Percentiles rank a stretch among this genome's conserved stretches.
These are phyloP conservation scores for Percopsis transmontana DNA, from an alignment of 2,113 vertebrate genomes.

Conservation along the genomic window DNA sequence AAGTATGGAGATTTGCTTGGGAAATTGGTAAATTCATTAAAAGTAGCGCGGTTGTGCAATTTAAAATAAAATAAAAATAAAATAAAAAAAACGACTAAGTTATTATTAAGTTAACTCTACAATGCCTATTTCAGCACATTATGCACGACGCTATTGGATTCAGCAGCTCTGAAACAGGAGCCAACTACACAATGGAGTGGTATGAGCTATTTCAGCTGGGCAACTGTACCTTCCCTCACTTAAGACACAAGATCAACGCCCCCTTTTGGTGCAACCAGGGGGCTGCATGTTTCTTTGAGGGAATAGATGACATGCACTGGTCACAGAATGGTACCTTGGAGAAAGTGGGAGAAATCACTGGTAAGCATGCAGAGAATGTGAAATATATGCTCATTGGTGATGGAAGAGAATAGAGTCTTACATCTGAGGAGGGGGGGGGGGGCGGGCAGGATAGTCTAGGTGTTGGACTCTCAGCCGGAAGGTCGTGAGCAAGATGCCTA, in stretches of 20 bases:
- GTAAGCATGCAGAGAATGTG: slow-evolving; percentile 65
- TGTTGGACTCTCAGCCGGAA: too few species aligned
- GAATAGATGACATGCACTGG: slow-evolving; percentile 94
- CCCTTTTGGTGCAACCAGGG: slow-evolving; percentile 99
- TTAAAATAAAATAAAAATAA: not conserved
- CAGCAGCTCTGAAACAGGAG: slow-evolving; percentile 79
- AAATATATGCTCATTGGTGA: not conserved
- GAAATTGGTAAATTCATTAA: slow-evolving; percentile 82
- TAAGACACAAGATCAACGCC: slow-evolving; percentile 76
- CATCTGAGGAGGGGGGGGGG: too few species aligned
- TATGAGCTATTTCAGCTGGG: slow-evolving; percentile 98
- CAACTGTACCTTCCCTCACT: slow-evolving; percentile 96
- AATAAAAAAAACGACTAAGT: too few species aligned
- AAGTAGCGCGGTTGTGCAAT: not conserved
- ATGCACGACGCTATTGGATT: slow-evolving; percentile 98
- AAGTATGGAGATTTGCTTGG: slow-evolving; percentile 91
- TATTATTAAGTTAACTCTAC: not conserved
- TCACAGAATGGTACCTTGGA: slow-evolving; percentile 91
- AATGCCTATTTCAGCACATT: slow-evolving; percentile 81
- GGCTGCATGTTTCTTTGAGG: slow-evolving; percentile 95
- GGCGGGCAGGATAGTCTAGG: too few species aligned
- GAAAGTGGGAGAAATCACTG: slow-evolving; percentile 85
- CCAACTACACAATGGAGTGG: slow-evolving; percentile 97
- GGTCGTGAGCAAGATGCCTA: too few species aligned
- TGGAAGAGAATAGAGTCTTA: not conserved